These are phyloP conservation scores for Aspidiotus rigidus DNA, from an alignment of 2,888 invertebrate genomes.

Conservation along the genomic window DNA sequence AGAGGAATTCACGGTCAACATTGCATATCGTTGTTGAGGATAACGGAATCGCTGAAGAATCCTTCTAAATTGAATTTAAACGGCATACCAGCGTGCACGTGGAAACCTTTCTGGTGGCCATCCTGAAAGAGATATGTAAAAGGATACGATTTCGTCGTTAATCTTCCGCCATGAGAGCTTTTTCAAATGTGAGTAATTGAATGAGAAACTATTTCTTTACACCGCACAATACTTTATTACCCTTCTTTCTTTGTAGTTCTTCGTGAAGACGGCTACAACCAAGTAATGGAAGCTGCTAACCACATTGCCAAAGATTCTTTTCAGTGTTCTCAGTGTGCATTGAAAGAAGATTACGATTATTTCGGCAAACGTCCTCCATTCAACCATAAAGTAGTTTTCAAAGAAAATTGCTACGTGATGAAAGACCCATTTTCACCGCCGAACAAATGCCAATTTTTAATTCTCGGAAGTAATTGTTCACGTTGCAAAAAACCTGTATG, in stretches of 20 bases:
- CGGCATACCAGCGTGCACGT: constrained; percentile 48
- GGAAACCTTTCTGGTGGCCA: constrained; percentile 78
- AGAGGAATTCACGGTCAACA: constrained; percentile 50
- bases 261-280: background rate
- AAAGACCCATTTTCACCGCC: constrained; percentile 75
- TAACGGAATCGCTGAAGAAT: constrained; percentile 56
- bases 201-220: too few relatives aligned
- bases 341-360: constrained; percentile 34
- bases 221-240: too few relatives aligned
- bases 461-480: constrained; percentile 67
- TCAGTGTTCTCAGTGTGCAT: constrained; percentile 29
- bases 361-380: constrained; percentile 27
- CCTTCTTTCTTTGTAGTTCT: background rate
- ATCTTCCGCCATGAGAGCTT: background rate
- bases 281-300: constrained; percentile 30
- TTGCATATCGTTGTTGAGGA: constrained; percentile 65
- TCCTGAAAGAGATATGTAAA: background rate
- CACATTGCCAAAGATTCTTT: constrained; percentile 32
- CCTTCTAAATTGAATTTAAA: constrained; percentile 48
- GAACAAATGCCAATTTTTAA: constrained; percentile 62
- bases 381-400: constrained; percentile 33
- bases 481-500: constrained; percentile 62
- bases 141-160: background rate
- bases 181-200: background rate
- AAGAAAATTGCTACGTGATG: constrained; percentile 67